phyloP scores from a whole-genome alignment of 2,113 vertebrate species.

The Thomomys bottae region DNA sequence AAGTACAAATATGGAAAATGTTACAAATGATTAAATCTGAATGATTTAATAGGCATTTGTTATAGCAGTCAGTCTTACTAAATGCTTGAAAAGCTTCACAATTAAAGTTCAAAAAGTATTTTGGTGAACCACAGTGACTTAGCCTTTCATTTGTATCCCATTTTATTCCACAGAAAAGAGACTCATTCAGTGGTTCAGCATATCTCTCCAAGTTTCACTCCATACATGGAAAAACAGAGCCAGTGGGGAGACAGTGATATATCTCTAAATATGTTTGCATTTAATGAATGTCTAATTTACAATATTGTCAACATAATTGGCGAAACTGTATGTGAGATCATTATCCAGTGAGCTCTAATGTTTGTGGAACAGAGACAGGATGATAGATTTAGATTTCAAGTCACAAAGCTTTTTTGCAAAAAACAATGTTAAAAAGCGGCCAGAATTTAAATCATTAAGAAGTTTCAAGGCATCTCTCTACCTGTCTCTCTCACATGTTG shows the following conservation, averaged over 20 bases:
- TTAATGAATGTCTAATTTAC: conserved; percentile 36
- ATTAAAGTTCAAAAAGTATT: conserved; percentile 44
- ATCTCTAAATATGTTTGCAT: conserved; percentile 30
- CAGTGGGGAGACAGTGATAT: neutral
- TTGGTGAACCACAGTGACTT: conserved; percentile 18
- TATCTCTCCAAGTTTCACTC: neutral
- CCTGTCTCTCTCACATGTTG: conserved; percentile 44
- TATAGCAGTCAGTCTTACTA: neutral
- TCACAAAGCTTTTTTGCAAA: conserved; percentile 32
- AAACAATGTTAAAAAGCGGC: no score
- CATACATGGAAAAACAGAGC: neutral
- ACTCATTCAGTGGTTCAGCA: conserved; percentile 7
- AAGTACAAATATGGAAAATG: neutral
- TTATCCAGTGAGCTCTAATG: neutral
- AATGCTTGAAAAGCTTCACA: conserved; percentile 17
- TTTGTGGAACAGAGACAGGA: neutral
- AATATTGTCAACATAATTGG: conserved; percentile 26
- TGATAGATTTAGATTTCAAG: conserved; percentile 23
- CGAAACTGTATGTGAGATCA: neutral
- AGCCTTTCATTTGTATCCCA: conserved; percentile 39
- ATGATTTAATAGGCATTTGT: no score
- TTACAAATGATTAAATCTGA: conserved; percentile 2
- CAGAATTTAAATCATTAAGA: conserved; percentile 50
- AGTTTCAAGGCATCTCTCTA: conserved; percentile 55
- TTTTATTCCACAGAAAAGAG: conserved; percentile 43